Evolutionary conservation across 2,113 vertebrate species (phyloP), one percentile per base, ranked within the genome.

Genomic region (Eurypyga helias): DNA sequence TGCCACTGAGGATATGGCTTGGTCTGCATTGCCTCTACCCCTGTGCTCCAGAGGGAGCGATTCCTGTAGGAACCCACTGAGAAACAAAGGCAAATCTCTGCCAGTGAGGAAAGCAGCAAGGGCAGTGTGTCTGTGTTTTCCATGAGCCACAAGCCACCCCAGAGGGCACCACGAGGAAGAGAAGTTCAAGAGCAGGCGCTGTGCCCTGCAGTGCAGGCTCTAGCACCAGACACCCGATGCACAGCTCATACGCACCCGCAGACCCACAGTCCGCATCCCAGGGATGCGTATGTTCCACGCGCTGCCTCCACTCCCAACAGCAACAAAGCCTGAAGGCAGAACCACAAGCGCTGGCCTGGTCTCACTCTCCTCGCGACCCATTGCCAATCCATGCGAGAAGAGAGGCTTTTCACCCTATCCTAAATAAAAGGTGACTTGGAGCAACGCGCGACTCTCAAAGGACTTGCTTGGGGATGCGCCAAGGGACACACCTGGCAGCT

Each of bases 221-320:
- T 0, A 66, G 31, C 1, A 1, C 25, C 23, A 60, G 51, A 58
- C 14, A 49, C 28, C 48, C 0, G 0, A 25, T 2, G n/a, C 34
- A 16, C 31, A 31, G n/a, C 43, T 58, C 18, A 14, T 8, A 34
- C 0, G 2, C 54, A 83, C 4, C 48, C 29, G 43, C 0, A 0
- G 29, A 26, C 19, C 17, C 31, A 51, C 8, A 34, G 16, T 7
- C 4, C 0, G 18, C 41, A 76, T 20, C 75, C 52, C 49, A 9
- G 31, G 0, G 1, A 43, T 29, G 23, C 12, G 1, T 3, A 11
- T 1, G 5, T 10, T 41, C 8, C 33, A 10, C 41, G 31, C 20
- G 10, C 29, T 10, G 58, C n/a, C 25, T 77, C 69, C n/a, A 41
- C 2, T 26, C 19, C 16, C 10, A 10, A 16, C 43, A 41, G 61